phyloP scores from a whole-genome alignment of 2,888 invertebrate genomes.

The Lithosia quadra region DNA sequence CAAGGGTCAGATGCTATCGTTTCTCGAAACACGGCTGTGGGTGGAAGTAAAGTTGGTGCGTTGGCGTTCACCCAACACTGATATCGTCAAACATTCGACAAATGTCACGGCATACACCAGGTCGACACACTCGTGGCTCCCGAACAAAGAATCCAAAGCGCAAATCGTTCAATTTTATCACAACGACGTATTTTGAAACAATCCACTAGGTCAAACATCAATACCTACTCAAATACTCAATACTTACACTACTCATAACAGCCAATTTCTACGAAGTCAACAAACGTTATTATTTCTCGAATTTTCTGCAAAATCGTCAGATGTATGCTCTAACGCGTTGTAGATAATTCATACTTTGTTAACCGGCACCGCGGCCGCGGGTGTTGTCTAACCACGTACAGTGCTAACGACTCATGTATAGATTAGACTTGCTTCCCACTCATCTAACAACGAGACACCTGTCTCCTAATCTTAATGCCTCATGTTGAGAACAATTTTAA shows the following conservation, averaged over 20 bases:
- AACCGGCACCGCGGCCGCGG: background rate
- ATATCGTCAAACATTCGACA: slow-evolving; percentile 52
- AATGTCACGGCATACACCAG: slow-evolving; percentile 63
- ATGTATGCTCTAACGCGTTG: background rate
- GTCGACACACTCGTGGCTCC: slow-evolving; percentile 59
- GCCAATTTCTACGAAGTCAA: slow-evolving; percentile 13
- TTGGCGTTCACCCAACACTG: slow-evolving; percentile 37
- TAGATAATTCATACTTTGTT: background rate
- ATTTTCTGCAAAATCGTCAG: background rate
- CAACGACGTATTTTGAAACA: slow-evolving; percentile 39
- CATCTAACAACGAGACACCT: background rate
- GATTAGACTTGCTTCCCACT: too few species aligned
- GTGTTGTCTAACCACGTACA: background rate
- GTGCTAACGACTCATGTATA: background rate
- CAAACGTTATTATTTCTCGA: background rate
- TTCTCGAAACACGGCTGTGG: slow-evolving; percentile 16
- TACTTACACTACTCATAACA: slow-evolving; percentile 7
- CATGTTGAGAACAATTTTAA: background rate
- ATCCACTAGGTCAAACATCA: slow-evolving; percentile 18
- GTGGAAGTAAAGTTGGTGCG: slow-evolving; percentile 23
- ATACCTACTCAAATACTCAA: slow-evolving; percentile 13
- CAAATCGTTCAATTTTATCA: slow-evolving; percentile 42
- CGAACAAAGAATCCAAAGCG: slow-evolving; percentile 54
- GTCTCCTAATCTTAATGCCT: background rate
- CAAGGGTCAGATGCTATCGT: slow-evolving; percentile 21